These are phyloP conservation scores for Lepidurus apus DNA, from an alignment of 1,140 invertebrate genomes.

Conservation along the genomic window DNA sequence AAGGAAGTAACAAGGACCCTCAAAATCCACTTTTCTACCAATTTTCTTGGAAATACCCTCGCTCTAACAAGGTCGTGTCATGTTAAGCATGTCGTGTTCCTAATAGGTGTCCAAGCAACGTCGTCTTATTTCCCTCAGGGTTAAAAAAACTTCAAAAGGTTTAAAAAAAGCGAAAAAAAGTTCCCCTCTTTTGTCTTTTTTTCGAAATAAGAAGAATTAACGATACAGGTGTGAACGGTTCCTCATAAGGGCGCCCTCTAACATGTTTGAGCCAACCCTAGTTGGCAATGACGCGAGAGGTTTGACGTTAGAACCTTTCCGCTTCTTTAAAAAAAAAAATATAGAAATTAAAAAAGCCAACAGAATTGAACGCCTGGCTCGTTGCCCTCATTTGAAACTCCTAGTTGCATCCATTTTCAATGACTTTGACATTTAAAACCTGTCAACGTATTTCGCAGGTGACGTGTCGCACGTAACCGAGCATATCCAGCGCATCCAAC, in stretches of 20 bases:
- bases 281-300: background rate
- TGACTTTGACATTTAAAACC: background rate
- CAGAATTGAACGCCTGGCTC: background rate
- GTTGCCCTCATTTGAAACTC: background rate
- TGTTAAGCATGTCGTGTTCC: background rate
- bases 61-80: background rate
- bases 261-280: too few relatives aligned
- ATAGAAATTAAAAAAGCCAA: background rate
- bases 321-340: background rate
- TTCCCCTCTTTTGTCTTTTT: background rate
- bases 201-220: background rate
- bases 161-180: too few relatives aligned
- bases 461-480: conserved; percentile 17
- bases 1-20: background rate
- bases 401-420: background rate
- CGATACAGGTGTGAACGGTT: background rate
- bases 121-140: background rate
- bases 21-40: background rate
- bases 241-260: too few relatives aligned
- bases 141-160: background rate
- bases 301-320: background rate
- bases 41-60: background rate
- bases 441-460: background rate
- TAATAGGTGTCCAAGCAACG: background rate
- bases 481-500: conserved; percentile 9